A percentile compares a stretch with the other conserved stretches of the same genome.
Conservation (phyloP, 2,888 invertebrate genomes). For the Andrena minutula region DNA sequence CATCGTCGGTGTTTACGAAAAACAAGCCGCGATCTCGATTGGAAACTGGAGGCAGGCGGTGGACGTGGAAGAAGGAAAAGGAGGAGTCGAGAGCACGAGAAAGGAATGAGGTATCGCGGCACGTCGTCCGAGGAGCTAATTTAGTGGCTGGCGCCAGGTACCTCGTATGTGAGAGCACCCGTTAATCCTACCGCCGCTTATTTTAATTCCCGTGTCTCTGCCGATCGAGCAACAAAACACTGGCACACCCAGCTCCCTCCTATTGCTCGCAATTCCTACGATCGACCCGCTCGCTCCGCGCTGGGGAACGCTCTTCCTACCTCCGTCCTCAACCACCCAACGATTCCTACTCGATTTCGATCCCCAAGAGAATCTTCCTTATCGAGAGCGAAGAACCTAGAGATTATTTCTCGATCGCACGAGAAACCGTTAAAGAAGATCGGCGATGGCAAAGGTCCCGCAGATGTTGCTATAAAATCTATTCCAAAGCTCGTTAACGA, state of each 20-base stretch:
- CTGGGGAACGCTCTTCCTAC: slow-evolving; percentile 22
- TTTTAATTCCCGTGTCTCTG: slow-evolving; percentile 63
- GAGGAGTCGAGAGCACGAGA: slow-evolving; percentile 40
- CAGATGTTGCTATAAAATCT: not conserved
- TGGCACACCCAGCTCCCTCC: slow-evolving; percentile 66
- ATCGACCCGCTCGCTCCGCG: slow-evolving; percentile 33
- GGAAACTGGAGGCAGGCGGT: slow-evolving; percentile 34
- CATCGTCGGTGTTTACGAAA: not conserved
- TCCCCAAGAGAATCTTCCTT: too few species aligned
- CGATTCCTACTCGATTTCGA: not conserved
- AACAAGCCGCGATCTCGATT: slow-evolving; percentile 12
- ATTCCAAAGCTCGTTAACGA: not conserved
- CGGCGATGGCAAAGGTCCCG: too few species aligned
- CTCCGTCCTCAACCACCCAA: not conserved
- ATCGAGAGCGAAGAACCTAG: too few species aligned
- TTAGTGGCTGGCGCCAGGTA: slow-evolving; percentile 76
- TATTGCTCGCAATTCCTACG: slow-evolving; percentile 63
- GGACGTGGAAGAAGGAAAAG: slow-evolving; percentile 45
- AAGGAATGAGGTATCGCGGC: slow-evolving; percentile 52
- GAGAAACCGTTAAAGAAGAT: not conserved
- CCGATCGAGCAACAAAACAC: slow-evolving; percentile 46
- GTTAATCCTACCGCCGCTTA: slow-evolving; percentile 70
- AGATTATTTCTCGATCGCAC: not conserved
- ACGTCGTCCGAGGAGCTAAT: slow-evolving; percentile 68
- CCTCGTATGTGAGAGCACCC: slow-evolving; percentile 67